Evolutionary conservation across 2,113 vertebrate species (phyloP), one percentile per base, ranked within the genome.

Genomic region (Corapipo altera): DNA sequence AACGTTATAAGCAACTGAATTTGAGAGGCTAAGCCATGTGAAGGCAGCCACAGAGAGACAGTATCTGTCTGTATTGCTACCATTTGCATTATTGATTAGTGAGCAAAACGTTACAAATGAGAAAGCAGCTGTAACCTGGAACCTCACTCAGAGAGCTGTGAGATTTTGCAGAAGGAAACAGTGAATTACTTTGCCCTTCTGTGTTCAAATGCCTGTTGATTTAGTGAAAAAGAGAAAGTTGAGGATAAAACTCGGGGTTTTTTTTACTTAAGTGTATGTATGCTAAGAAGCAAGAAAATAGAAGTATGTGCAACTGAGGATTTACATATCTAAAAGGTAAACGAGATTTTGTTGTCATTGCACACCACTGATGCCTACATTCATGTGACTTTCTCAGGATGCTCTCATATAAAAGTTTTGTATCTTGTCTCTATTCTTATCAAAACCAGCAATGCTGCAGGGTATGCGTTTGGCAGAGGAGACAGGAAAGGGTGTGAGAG

Each of bases 31-130:
- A 49, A 65, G 41, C 15, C 30, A 85, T 27, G 14, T 6, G 2
- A n/a, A 81, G 37, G n/a, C 51, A 85, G 37, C 4, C 67, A 94
- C 15, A 12, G 26, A 83, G 17, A 73, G 17, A 80, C 8, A 67
- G 2, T 27, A 51, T 30, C 32, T 74, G 35, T 46, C 59, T 48
- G 5, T 57, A 57, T 28, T 57, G 46, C 22, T 70, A 70, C 12
- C 1, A 6, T 49, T 51, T 69, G 17, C 27, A 51, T 35, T 61
- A 57, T 5, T 85, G 64, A 79, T 62, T 73, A 73, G 49, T 24
- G 11, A 93, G 30, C 30, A 88, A 79, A 72, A 94, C 35, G 5
- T 61, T 90, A 88, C 44, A 78, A 67, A 74, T 14, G 22, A 88
- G 21, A 89, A 91, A 83, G 33, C 19, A 79, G 9, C 12, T 85